Evolutionary conservation across 2,888 invertebrate genomes (phyloP).

Genomic region (Caenorhabditis sulstoni): DNA sequence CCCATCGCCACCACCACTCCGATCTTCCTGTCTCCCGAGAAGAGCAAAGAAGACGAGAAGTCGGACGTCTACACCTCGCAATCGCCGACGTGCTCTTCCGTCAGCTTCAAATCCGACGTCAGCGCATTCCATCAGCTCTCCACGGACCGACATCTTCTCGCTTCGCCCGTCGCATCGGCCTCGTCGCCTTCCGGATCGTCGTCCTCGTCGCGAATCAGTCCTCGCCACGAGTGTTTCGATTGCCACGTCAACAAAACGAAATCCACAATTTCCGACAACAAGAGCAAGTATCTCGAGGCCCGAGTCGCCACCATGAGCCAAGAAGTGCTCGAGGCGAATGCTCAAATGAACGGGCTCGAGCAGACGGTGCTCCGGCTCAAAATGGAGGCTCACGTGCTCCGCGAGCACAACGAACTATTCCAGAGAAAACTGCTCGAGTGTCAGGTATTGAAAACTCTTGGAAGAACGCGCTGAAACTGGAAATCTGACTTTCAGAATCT

Average conservation of each 20-base stretch:
- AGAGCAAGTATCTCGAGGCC: slow-evolving; percentile 58
- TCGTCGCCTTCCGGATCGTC: slow-evolving; percentile 27
- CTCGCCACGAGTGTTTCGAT: slow-evolving; percentile 62
- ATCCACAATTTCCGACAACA: slow-evolving; percentile 54
- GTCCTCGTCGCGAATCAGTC: slow-evolving; percentile 28
- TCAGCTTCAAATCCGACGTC: slow-evolving; percentile 45
- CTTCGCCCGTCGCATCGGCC: slow-evolving; percentile 24
- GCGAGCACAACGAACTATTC: slow-evolving; percentile 63
- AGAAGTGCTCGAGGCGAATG: slow-evolving; percentile 53
- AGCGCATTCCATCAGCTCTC: slow-evolving; percentile 37
- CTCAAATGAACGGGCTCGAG: slow-evolving; percentile 50
- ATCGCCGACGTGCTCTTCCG: slow-evolving; percentile 41
- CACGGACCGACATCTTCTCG: slow-evolving; percentile 26
- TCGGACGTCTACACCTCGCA: slow-evolving; percentile 31
- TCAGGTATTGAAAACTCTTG: slow-evolving; percentile 34
- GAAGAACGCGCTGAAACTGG: neutral
- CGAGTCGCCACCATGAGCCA: slow-evolving; percentile 50
- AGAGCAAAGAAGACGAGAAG: slow-evolving; percentile 17
- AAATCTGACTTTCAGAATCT: slow-evolving; percentile 24
- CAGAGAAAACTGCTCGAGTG: slow-evolving; percentile 63
- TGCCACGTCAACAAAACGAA: slow-evolving; percentile 63
- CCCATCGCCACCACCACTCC: slow-evolving; percentile 61
- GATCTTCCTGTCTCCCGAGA: slow-evolving; percentile 18
- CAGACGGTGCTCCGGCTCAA: slow-evolving; percentile 44
- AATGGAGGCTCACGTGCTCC: slow-evolving; percentile 48